Evolutionary conservation across 2,113 vertebrate genomes (phyloP).

Genomic region (Callospermophilus lateralis): DNA sequence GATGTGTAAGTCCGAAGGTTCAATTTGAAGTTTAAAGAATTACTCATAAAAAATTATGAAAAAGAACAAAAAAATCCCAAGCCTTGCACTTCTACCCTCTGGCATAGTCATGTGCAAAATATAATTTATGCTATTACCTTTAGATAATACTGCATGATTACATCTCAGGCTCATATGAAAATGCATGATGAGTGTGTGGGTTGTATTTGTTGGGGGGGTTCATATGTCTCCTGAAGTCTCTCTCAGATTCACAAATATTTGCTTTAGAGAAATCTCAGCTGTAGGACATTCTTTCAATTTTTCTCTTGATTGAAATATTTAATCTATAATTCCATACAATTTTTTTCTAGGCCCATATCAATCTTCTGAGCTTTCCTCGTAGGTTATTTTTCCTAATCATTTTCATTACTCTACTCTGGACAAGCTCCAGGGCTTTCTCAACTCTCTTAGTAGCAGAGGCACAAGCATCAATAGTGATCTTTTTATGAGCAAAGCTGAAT

Average conservation of each 20-base stretch:
- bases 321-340: background rate
- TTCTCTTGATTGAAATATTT: background rate
- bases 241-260: constrained; percentile 2
- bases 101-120: background rate
- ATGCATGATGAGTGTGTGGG: background rate
- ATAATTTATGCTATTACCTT: background rate
- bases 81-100: background rate
- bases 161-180: background rate
- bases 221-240: background rate
- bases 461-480: constrained; percentile 8
- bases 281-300: background rate
- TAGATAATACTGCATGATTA: constrained; percentile 16
- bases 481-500: constrained; percentile 76
- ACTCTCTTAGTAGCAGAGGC: constrained; percentile 25
- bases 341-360: background rate
- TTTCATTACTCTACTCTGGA: constrained; percentile 42
- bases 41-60: constrained; percentile 31
- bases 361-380: background rate
- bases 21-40: constrained; percentile 20
- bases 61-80: background rate
- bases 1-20: background rate
- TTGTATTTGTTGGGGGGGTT: background rate
- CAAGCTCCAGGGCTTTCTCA: constrained; percentile 26
- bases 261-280: constrained; percentile 13
- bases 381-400: constrained; percentile 10